These are phyloP conservation scores for Garrulus glandarius DNA, from an alignment of 2,797 vertebrate species.

Conservation along the genomic window DNA sequence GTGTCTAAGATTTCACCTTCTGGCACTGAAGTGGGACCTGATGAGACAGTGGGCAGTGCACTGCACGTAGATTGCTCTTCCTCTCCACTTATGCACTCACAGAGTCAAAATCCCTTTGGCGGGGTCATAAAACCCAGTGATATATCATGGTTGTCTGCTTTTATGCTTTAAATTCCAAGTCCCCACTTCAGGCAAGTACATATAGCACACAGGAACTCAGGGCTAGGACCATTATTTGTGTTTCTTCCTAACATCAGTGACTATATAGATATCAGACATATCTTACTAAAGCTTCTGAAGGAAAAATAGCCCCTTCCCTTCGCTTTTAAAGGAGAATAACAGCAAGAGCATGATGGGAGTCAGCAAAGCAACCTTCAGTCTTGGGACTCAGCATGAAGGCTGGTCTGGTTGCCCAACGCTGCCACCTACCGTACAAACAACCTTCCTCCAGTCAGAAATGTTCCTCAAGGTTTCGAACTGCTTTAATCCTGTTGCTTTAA, in stretches of 20 bases:
- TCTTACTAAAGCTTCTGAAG: not conserved
- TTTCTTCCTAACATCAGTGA: not conserved
- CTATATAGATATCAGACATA: not conserved
- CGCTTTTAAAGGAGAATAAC: not conserved
- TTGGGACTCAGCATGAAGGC: fast-evolving
- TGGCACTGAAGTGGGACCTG: not conserved
- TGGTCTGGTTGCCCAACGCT: not conserved
- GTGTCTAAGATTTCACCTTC: not conserved
- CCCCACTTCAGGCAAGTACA: not conserved
- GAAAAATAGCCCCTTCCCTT: not conserved
- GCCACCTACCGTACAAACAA: not conserved
- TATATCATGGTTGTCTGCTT: not conserved
- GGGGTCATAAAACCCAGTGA: not conserved
- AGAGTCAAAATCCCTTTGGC: not conserved
- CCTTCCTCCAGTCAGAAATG: not conserved
- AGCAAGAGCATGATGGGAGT: not conserved
- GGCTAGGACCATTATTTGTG: not conserved
- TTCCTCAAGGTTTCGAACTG: not conserved
- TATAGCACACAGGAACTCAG: no score
- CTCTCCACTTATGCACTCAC: fast-evolving
- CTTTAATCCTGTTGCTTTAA: not conserved
- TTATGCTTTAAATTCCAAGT: not conserved
- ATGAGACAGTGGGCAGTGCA: not conserved
- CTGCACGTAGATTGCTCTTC: not conserved
- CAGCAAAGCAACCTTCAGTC: not conserved